Evolutionary conservation across 1,140 invertebrate species (phyloP), one percentile per base, ranked within the genome.

Genomic region (Vanessa atalanta): DNA sequence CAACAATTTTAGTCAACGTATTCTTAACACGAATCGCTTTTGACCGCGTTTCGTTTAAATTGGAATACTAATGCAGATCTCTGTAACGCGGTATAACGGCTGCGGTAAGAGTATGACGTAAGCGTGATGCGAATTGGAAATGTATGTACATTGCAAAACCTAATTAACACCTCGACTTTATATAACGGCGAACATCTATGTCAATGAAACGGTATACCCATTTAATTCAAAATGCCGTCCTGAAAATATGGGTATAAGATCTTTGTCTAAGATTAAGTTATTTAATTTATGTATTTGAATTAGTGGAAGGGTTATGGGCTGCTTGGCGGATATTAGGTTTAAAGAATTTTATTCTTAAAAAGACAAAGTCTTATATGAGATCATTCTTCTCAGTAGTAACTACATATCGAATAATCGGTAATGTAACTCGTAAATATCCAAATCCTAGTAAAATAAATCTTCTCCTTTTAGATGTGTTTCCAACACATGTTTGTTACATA

Each of bases 111-210:
- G 60, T 69, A n/a, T 70, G 65, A 75, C 65, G 75, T 75, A 73
- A 79, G 64, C 72, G 73, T 70, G 70, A 77, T 63, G 48, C 76
- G 76, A 82, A 74, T 78, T 73, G 78, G 50, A 78, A 79, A 79
- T 78, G 78, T 73, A 79, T 78, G 78, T 71, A 72, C 74, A 82
- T 76, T 82, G 73, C 79, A 82, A 82, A 78, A 79, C 69, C 70
- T 75, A 79, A 77, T 76, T 77, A 81, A 64, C 76, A 70, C 68
- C 60, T 48, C 53, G 16, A 16, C 47, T 51, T 82, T 82, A 76
- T 70, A 74, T 79, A 82, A 82, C 72, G 48, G 72, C 65, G 72
- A 43, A 73, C 71, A 78, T 87, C 87, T 88, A 85, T 90, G 88
- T 88, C 85, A 88, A 87, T 83, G 77, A 70, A 16, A 73, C 47